Conservation (phyloP, 2,888 invertebrate genomes). For the Aelia acuminata region DNA sequence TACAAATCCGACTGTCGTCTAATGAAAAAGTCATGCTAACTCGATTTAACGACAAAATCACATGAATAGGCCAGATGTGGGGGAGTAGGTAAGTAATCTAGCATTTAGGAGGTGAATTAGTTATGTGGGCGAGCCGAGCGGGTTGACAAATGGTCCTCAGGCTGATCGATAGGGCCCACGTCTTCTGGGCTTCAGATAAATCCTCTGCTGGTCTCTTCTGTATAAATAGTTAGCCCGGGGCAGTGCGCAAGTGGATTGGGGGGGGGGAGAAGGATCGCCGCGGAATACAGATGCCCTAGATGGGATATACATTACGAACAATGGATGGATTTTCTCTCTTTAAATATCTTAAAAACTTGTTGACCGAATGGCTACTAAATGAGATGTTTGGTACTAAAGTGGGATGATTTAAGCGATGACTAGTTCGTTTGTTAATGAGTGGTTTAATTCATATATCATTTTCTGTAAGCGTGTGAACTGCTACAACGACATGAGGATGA, state of each 20-base stretch:
- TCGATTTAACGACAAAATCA: background rate
- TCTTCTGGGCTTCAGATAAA: background rate
- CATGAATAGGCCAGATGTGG: background rate
- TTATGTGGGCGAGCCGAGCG: slow-evolving; percentile 8
- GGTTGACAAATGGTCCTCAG: slow-evolving; percentile 22
- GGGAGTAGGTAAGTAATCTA: background rate
- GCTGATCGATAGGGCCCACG: background rate
- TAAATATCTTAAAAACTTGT: no score
- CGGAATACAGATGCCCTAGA: background rate
- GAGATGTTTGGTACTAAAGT: no score
- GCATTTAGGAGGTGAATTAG: slow-evolving; percentile 32
- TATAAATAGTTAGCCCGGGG: slow-evolving; percentile 11
- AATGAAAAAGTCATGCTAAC: slow-evolving; percentile 10
- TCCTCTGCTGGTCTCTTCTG: background rate
- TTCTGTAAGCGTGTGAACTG: no score
- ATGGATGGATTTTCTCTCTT: background rate
- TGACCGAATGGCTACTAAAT: no score
- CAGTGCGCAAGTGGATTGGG: background rate
- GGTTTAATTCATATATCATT: no score
- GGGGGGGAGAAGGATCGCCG: background rate
- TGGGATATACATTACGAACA: background rate
- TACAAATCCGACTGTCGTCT: background rate
- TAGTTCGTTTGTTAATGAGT: no score
- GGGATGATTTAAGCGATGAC: no score
- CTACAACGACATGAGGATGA: no score